Evolutionary conservation across 2,888 invertebrate genomes (phyloP), one percentile per base, ranked within the genome.

Genomic region (Diarsia dahlii): DNA sequence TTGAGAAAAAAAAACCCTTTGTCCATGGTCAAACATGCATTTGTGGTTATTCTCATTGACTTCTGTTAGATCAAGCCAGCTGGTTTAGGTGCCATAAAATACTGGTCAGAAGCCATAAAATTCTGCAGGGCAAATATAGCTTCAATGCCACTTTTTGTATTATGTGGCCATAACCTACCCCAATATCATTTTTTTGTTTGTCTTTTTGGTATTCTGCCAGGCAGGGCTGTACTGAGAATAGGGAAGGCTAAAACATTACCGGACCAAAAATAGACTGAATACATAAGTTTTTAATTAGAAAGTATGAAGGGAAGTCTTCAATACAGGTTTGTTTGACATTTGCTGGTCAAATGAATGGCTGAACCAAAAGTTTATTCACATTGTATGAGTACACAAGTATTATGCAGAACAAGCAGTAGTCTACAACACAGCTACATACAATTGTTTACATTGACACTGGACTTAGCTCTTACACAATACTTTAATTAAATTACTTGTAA

Each of bases 371-470:
- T n/a, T 74, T 58, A 58, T 71, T 74, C 52, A 74, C 68, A 68
- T 63, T 71, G 48, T 68, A 52, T 66, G 50, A 60, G 45, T 70
- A 73, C 52, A 67, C 56, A 74, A 79, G 66, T 69, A 69, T 73
- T 67, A 75, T 79, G 68, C 52, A 76, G 48, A 58, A 46, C 34
- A 74, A 71, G 64, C 70, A 71, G 34, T 50, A 73, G 39, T 77
- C 69, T 76, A 71, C 77, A 81, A 76, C 60, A 81, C 39, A 78
- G 56, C 50, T 71, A 74, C 60, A 64, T 65, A 82, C 52, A 78
- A 75, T 84, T 88, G 85, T 88, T 88, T 88, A 88, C 82, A 85
- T 66, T 80, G 65, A 65, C 64, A 76, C 56, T 80, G 81, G 76
- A 78, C 79, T 81, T 80, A 67, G 75, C 73, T 84, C 79, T 82